Base-by-base conservation (phyloP, 2,888 invertebrate genomes). In the Helicoverpa assulta region DNA sequence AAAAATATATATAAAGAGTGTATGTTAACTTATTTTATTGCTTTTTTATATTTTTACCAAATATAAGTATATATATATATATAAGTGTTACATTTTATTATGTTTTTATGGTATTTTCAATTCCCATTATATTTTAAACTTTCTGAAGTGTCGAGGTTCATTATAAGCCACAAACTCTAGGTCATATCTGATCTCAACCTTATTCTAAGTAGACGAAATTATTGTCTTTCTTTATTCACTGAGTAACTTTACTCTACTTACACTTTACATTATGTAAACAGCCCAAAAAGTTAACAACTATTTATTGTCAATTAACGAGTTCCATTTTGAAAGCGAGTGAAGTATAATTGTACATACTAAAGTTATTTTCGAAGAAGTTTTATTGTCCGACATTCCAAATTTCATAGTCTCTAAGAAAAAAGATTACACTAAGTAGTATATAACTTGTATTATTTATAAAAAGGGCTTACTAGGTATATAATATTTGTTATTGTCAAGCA, bases 281-380 rank as follows among this genome's bases (percentile, higher is more conserved):
- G 84, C 85, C 87, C 86, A 87, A 87, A 87, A 88, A 84, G 78
- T 85, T 79, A 82, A 76, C 78, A 82, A 80, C 82, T 83, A 84
- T 74, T 78, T 75, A 77, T 82, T 83, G 77, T 78, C 82, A 71
- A 71, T 61, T 70, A 82, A 76, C 65, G 69, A 82, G 80, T 64
- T 80, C 68, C 77, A 80, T 80, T 81, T 59, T 78, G 68, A 75
- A 83, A 86, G 78, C 80, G 68, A 83, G 73, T 75, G 67, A 81
- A 73, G 74, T 64, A 76, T 73, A 69, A 71, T 62, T 66, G 53
- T 70, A 73, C 55, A 19, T 53, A 54, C 74, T 80, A 77, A 57
- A 70, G 63, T 61, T 75, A 74, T 73, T 29, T 71, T 71, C 40
- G 70, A 82, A 75, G 75, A 76, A 72, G 62, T 71, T 59, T 82